Evolutionary conservation across 1,140 invertebrate species (phyloP), one percentile per base, ranked within the genome.

Genomic region (Scaptodrosophila lebanonensis): DNA sequence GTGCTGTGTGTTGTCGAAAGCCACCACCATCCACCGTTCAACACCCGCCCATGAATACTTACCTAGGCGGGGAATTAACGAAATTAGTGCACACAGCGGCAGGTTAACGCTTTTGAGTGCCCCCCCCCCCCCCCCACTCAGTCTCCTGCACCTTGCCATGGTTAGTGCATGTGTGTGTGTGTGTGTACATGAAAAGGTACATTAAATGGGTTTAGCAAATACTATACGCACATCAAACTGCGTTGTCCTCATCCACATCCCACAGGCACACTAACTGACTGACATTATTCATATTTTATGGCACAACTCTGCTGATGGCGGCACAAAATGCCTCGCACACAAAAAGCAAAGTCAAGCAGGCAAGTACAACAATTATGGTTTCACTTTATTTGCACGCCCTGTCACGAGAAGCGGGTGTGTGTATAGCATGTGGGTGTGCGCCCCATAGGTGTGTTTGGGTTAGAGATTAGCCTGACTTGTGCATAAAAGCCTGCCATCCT

Each of bases 311-410:
- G 49, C 62, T 64, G 61, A 75, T 54, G 63, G 57, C 58, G 59
- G 44, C 62, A 66, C 66, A 66, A 73, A 73, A 72, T 49, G 64
- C 39, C 18, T 27, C 27, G 16, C 9, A 12, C 9, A 9, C 29
- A 53, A 13, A 51, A 58, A 58, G 68, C 8, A 51, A 79, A 82
- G 56, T 79, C 73, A 56, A 73, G 56, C 68, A 66, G 60, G 11
- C 68, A 79, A 79, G 60, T 68, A 79, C 73, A 79, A 79, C 68
- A 79, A 79, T 79, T 79, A 79, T 79, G 73, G 73, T 82, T 66
- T 73, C 68, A 65, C 75, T 52, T 58, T 77, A 79, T 68, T 77
- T 77, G 54, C 64, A 35, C 39, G 42, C 57, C 35, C 52, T 29
- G 22, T 25, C 4, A 1, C 8, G 13, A 25, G 4, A 20, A 40